Percentiles rank a stretch among this genome's conserved stretches.
Conservation (phyloP, 2,113 vertebrate genomes). For the Heterocephalus glaber region DNA sequence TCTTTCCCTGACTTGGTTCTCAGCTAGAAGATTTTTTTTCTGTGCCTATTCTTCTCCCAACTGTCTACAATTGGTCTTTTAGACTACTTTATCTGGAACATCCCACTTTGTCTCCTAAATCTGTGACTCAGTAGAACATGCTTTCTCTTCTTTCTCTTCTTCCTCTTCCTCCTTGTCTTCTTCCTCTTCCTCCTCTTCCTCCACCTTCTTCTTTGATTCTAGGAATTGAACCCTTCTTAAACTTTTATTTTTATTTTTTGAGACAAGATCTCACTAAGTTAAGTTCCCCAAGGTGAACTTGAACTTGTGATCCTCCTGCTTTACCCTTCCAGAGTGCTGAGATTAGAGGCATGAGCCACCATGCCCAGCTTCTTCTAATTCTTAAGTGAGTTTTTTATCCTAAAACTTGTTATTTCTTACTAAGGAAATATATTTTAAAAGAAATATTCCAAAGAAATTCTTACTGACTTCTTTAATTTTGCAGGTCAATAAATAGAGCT, state of each 20-base stretch:
- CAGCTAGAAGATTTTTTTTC: background rate
- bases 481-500: constrained; percentile 35
- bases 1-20: background rate
- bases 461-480: constrained; percentile 42
- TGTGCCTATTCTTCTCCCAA: background rate
- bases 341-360: background rate
- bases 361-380: background rate
- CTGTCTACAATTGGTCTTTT: background rate
- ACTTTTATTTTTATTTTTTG: background rate
- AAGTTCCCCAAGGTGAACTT: background rate
- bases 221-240: background rate
- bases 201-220: background rate
- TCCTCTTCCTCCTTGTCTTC: background rate
- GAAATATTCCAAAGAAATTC: constrained; percentile 51
- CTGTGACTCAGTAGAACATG: background rate
- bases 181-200: background rate
- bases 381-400: background rate
- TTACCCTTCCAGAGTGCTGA: background rate
- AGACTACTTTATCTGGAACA: constrained; percentile 2
- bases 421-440: constrained; percentile 42
- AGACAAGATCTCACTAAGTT: background rate
- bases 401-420: constrained; percentile 47
- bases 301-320: background rate
- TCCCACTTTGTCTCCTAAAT: background rate
- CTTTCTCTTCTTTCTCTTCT: background rate